Base-by-base conservation (phyloP, 2,888 invertebrate genomes). In the Phorcus lineatus region DNA sequence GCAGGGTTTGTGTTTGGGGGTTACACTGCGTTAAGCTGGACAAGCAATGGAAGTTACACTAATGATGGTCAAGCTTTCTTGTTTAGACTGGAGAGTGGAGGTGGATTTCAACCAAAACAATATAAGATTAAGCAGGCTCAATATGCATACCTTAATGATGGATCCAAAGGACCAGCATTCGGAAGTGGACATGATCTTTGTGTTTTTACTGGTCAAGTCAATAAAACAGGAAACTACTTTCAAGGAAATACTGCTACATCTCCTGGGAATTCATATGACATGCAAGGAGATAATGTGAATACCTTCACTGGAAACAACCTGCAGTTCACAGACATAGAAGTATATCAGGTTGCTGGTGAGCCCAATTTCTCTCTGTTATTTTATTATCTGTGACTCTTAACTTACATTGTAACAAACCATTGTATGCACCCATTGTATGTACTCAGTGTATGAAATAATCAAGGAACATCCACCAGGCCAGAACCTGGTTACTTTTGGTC, bases 11-110 rank as follows among this genome's bases (percentile, higher is more conserved):
- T 62, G 62, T 62, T 62, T 24, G 62, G 62, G 16, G 62, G 62
- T 3, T 62, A 62, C 62, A 28, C 24, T 6, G 22, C 62, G 13
- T 3, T 62, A 4, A 0, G 24, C 16, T 62, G 62, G 62, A 2
- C 11, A 22, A 47, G 47, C 47, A 47, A 47, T 67, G 80, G 80
- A 22, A n/a, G 7, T 2, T 82, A 79, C 11, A 24, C 40, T 11
- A 47, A 22, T 4, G 85, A 87, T 47, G 19, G n/a, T 2, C 76
- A 81, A 7, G 86, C 87, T 0, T 87, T 87, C 70, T 36, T 87
- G 4, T 87, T 86, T 75, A 74, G 81, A 9, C 52, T 86, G 22
- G 40, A 79, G 24, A 57, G 55, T 19, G 79, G 79, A 66, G 80
- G 80, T 13, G 66, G 74, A 40, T 6, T 24, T 0, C 40, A 70